These are phyloP conservation scores for Stegastes partitus DNA, from an alignment of 2,113 vertebrate genomes.

Conservation along the genomic window DNA sequence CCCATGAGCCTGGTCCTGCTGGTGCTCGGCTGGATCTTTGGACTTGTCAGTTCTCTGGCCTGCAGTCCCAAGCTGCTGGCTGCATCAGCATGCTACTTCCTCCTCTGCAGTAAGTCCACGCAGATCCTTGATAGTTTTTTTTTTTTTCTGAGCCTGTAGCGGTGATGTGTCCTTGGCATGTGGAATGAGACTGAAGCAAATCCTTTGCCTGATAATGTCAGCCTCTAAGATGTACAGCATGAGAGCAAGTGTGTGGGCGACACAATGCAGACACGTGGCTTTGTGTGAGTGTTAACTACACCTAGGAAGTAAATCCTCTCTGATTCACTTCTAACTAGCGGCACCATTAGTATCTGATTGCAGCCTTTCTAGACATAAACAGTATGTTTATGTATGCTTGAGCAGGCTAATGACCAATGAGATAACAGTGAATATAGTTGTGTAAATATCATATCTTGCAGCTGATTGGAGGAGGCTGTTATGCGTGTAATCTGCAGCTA, in stretches of 20 bases:
- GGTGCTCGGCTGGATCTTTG: conserved; percentile 85
- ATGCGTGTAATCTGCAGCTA: neutral
- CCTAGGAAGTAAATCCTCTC: neutral
- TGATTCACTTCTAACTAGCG: neutral
- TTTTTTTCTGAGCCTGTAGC: neutral
- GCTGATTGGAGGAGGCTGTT: neutral
- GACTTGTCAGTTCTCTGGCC: conserved; percentile 84
- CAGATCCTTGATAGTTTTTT: neutral
- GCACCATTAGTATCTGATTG: neutral
- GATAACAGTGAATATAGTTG: conserved; percentile 3
- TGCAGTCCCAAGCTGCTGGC: conserved; percentile 78
- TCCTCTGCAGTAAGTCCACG: conserved; percentile 85
- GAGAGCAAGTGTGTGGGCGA: neutral
- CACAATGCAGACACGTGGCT: neutral
- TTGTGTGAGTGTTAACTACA: neutral
- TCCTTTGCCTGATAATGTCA: neutral
- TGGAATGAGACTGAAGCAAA: neutral
- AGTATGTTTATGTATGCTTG: neutral
- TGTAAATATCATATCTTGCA: conserved; percentile 17
- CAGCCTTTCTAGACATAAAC: neutral
- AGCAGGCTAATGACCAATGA: neutral
- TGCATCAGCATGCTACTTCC: conserved; percentile 80
- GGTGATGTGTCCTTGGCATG: neutral
- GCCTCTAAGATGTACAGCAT: neutral
- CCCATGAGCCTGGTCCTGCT: conserved; percentile 85